Base-by-base conservation (phyloP, 1,140 invertebrate species). In the Prorops nasuta region DNA sequence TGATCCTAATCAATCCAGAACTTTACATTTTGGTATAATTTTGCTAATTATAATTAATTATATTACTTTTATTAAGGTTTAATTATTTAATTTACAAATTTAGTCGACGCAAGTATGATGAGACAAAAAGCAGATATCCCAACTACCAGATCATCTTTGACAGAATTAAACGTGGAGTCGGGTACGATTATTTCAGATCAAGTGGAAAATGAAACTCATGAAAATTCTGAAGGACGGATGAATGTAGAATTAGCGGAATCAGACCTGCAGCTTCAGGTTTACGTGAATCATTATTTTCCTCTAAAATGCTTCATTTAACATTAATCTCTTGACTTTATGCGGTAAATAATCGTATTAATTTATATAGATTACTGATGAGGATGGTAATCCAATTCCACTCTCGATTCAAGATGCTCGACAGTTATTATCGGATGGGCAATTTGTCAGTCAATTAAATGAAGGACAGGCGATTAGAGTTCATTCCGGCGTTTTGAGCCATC, bases 381-480 rank as follows among this genome's bases (percentile, higher is more conserved):
- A 84, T 42, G 86, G 86, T 10, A 87, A 86, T 69, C 80, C 84
- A 6, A 76, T 88, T 21, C 84, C 83, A 44, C 79, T 88, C 51
- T 85, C 84, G 0, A 82, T 85, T 54, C 80, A 83, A 58, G 84
- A 87, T 63, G 85, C 85, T 7, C 69, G 77, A 45, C 75, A 79
- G 24, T 66, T 81, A 50, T 51, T 81, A 14, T 73, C 79, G 0
- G 74, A 80, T 38, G 79, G 79, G 46, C 77, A 73, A 36, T 69
- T 81, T 39, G 60, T 81, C 35, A 71, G 69, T 70, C 68, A 79
- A 51, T 58, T 72, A 54, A 67, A 63, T 20, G 62, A 75, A 32
- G 64, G 66, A 3, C 75, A 78, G 51, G 66, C 67, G 3, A 76
- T 78, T 32, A 67, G 71, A 54, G 56, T 78, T 17, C 64, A 74